Percentiles rank a stretch among this genome's conserved stretches.
These are phyloP conservation scores for Chionoecetes opilio DNA, from an alignment of 1,140 invertebrate species.

Conservation along the genomic window DNA sequence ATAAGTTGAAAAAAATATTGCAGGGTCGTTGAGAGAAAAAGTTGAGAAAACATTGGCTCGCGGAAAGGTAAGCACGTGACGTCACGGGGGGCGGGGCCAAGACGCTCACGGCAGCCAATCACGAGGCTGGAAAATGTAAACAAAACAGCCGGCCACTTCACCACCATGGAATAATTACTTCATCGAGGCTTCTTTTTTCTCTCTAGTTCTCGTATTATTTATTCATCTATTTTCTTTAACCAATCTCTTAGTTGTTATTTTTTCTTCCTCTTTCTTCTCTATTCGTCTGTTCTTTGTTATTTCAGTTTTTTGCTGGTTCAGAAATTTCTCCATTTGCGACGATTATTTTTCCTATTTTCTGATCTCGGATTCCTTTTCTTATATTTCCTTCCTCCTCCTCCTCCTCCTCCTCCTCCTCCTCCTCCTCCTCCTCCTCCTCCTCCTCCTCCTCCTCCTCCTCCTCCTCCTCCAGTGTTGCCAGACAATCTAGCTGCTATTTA, in stretches of 20 bases:
- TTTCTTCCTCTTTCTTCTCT: not conserved
- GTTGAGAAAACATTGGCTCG: not conserved
- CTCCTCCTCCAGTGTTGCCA: not conserved
- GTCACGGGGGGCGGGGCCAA: not conserved
- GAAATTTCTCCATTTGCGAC: not conserved
- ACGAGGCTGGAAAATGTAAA: not conserved
- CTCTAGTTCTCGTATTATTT: not conserved
- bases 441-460: not conserved
- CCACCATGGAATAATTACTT: conserved; percentile 20
- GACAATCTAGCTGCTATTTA: not conserved
- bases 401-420: not conserved
- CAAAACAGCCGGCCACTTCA: not conserved
- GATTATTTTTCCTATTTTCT: not conserved
- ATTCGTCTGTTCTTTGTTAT: not conserved
- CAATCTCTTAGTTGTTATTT: too few species aligned
- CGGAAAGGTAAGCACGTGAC: conserved; percentile 4
- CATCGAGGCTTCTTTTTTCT: not conserved
- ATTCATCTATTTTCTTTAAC: not conserved
- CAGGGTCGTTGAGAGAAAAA: conserved; percentile 2
- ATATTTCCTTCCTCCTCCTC: not conserved
- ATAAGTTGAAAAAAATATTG: not conserved
- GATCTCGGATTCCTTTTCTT: not conserved
- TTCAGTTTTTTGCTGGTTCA: not conserved
- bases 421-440: not conserved
- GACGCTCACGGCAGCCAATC: not conserved